Conservation (phyloP, 2,113 vertebrate genomes). For the Macrotis lagotis region DNA sequence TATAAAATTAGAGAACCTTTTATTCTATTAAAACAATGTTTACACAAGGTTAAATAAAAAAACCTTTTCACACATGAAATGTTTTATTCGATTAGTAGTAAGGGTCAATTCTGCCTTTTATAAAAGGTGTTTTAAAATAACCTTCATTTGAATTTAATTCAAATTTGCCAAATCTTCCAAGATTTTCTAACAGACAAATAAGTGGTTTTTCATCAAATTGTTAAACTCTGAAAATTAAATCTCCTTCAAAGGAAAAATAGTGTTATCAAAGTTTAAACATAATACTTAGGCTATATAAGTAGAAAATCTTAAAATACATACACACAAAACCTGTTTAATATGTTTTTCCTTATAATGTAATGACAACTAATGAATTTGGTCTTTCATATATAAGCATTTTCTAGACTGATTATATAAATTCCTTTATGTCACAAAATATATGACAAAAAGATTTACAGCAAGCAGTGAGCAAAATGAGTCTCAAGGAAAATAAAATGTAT, state of each 20-base stretch:
- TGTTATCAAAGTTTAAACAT: slow-evolving; percentile 21
- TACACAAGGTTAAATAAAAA: background rate
- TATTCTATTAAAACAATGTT: background rate
- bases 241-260: slow-evolving; percentile 29
- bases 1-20: background rate
- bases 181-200: background rate
- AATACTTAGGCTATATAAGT: slow-evolving; percentile 12
- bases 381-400: background rate
- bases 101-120: background rate
- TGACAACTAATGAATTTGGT: background rate
- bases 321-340: background rate
- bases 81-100: background rate
- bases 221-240: slow-evolving; percentile 39
- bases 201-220: slow-evolving; percentile 9
- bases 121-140: background rate
- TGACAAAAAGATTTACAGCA: slow-evolving; percentile 24
- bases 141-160: background rate
- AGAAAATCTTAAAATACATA: slow-evolving; percentile 35
- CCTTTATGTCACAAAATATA: background rate
- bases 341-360: background rate
- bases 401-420: background rate
- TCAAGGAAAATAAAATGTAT: background rate
- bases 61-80: background rate
- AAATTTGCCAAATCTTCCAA: background rate
- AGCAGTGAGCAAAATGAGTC: background rate